These are phyloP conservation scores for Gymnopithys bicolor DNA, from an alignment of 2,797 vertebrate species.

Conservation along the genomic window DNA sequence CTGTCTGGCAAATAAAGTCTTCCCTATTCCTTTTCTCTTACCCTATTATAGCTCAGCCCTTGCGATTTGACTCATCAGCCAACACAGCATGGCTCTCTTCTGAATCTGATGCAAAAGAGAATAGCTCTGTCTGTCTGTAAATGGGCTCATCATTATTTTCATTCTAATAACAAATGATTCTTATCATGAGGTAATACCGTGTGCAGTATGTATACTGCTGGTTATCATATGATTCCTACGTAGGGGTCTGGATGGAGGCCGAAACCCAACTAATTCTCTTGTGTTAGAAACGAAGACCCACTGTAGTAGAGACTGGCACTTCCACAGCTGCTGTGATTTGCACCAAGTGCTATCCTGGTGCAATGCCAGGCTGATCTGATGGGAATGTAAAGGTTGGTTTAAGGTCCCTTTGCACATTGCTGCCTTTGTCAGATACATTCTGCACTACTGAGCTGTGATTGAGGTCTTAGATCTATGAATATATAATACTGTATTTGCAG, in stretches of 20 bases:
- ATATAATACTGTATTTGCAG: conserved; percentile 16
- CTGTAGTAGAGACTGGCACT: background rate
- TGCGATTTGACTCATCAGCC: conserved; percentile 23
- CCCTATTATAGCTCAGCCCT: background rate
- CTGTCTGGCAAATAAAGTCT: background rate
- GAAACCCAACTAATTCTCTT: background rate
- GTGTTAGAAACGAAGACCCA: background rate
- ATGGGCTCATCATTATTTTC: background rate
- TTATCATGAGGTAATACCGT: background rate
- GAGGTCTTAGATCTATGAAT: conserved; percentile 8
- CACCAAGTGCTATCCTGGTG: background rate
- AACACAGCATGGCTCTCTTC: background rate
- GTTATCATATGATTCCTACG: background rate
- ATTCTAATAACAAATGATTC: background rate
- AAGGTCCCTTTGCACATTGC: background rate
- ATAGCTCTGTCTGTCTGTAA: background rate
- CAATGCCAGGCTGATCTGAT: background rate
- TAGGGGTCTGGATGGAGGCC: background rate
- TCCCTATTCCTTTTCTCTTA: background rate
- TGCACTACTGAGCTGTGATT: background rate
- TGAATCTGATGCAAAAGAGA: background rate
- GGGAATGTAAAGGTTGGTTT: background rate
- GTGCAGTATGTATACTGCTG: background rate
- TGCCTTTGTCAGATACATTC: background rate
- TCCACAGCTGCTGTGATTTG: background rate